Percentiles rank a stretch among this genome's conserved stretches.
Evolutionary conservation across 2,113 vertebrate species (phyloP).

Genomic region (Dolichotis patagonum): DNA sequence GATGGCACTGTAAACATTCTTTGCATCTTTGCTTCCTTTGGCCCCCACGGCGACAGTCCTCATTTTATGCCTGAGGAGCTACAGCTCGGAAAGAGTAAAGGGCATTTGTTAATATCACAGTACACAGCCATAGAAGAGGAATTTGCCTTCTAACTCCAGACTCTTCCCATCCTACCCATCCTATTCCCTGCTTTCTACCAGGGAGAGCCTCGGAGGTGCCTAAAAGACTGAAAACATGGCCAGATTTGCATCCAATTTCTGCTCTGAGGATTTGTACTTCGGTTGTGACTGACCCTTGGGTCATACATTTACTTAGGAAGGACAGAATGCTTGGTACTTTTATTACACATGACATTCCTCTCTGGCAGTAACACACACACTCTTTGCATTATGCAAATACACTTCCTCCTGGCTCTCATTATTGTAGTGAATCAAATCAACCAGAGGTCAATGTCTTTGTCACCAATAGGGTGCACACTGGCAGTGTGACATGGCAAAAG

Average conservation of each 20-base stretch:
- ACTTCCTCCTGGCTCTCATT: slow-evolving; percentile 62
- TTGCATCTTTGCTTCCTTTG: neutral
- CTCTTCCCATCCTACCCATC: neutral
- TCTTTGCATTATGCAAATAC: slow-evolving; percentile 64
- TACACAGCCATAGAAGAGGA: neutral
- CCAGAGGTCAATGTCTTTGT: slow-evolving; percentile 65
- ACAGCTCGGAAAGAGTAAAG: neutral
- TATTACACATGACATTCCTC: slow-evolving; percentile 47
- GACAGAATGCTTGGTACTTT: slow-evolving; percentile 65
- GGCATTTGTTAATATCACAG: neutral
- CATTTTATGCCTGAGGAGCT: neutral
- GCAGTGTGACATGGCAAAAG: neutral
- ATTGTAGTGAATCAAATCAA: slow-evolving; percentile 55
- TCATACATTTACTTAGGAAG: slow-evolving; percentile 45
- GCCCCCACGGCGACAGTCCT: neutral
- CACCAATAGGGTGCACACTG: neutral
- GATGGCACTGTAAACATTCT: neutral
- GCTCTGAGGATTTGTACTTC: slow-evolving; percentile 8
- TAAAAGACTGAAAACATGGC: neutral
- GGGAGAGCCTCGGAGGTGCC: neutral
- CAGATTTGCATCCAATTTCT: slow-evolving; percentile 22
- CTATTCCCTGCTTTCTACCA: neutral
- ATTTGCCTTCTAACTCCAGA: slow-evolving; percentile 40
- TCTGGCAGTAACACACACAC: slow-evolving; percentile 23
- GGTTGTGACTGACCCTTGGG: slow-evolving; percentile 39